Conservation (phyloP, 2,797 vertebrate genomes). For the Agapornis canus region DNA sequence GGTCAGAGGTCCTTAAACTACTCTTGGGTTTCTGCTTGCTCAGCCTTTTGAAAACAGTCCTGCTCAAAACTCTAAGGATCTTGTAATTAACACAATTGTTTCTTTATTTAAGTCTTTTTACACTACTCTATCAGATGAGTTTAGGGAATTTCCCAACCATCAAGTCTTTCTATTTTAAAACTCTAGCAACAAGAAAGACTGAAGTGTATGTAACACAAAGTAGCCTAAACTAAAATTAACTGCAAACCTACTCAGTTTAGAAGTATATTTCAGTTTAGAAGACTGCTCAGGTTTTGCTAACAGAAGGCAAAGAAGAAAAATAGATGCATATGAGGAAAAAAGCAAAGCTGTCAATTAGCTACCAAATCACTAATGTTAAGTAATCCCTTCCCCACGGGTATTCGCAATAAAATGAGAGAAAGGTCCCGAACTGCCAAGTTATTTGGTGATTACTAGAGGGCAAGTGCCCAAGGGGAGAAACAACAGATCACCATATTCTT, state of each 20-base stretch:
- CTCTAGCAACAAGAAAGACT: not conserved
- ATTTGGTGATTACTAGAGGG: not conserved
- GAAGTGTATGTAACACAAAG: not conserved
- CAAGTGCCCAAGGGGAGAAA: not conserved
- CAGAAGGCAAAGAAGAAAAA: not conserved
- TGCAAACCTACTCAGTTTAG: not conserved
- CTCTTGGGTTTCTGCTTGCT: slow-evolving; percentile 57
- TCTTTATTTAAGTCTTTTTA: slow-evolving; percentile 52
- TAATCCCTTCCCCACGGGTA: not conserved
- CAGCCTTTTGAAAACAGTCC: slow-evolving; percentile 54
- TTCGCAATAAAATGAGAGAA: not conserved
- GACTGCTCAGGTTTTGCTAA: not conserved
- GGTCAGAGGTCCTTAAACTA: slow-evolving; percentile 45
- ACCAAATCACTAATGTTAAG: not conserved
- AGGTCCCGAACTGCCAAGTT: not conserved
- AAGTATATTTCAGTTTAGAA: not conserved
- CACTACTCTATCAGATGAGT: not conserved
- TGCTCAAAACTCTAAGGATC: slow-evolving; percentile 41
- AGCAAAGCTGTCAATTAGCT: not conserved
- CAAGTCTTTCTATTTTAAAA: not conserved
- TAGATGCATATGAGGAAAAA: not conserved
- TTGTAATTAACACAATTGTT: slow-evolving; percentile 33
- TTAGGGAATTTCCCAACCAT: not conserved
- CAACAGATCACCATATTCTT: not conserved
- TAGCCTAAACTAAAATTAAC: not conserved